phyloP scores from a whole-genome alignment of 2,888 invertebrate genomes.

The Melitaea athalia region DNA sequence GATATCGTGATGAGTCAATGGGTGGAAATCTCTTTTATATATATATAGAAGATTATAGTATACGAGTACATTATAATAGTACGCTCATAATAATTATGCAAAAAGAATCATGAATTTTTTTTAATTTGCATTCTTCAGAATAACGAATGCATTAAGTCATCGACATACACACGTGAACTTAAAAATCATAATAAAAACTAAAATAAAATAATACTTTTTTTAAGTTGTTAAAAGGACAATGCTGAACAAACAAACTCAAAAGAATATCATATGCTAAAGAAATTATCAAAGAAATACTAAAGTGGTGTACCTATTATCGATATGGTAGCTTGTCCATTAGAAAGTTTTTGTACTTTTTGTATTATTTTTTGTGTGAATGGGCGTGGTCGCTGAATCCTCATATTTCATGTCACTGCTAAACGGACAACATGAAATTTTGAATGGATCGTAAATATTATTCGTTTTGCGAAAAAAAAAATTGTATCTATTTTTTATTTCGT shows the following conservation, averaged over 20 bases:
- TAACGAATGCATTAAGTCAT: not conserved
- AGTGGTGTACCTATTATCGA: not conserved
- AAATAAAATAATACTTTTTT: too few species aligned
- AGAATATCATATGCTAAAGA: slow-evolving; percentile 12
- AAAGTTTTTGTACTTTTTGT: slow-evolving; percentile 46
- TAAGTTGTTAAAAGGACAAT: not conserved
- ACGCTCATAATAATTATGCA: too few species aligned
- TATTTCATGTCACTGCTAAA: slow-evolving; percentile 66
- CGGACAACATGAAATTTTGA: slow-evolving; percentile 48
- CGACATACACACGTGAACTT: not conserved
- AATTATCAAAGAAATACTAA: not conserved
- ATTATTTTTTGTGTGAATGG: slow-evolving; percentile 44
- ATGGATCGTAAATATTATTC: slow-evolving; percentile 45
- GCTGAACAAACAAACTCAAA: slow-evolving; percentile 3
- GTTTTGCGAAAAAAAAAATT: slow-evolving; percentile 19
- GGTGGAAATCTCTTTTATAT: too few species aligned
- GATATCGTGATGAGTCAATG: too few species aligned
- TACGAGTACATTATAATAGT: too few species aligned
- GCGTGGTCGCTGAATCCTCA: slow-evolving; percentile 61
- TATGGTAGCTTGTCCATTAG: slow-evolving; percentile 43
- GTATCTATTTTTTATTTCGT: slow-evolving; percentile 11
- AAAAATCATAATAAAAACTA: not conserved
- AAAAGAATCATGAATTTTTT: too few species aligned
- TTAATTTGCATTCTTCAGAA: too few species aligned
- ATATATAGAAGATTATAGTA: too few species aligned